Conservation (phyloP, 2,797 vertebrate species). For the Merluccius polli region DNA sequence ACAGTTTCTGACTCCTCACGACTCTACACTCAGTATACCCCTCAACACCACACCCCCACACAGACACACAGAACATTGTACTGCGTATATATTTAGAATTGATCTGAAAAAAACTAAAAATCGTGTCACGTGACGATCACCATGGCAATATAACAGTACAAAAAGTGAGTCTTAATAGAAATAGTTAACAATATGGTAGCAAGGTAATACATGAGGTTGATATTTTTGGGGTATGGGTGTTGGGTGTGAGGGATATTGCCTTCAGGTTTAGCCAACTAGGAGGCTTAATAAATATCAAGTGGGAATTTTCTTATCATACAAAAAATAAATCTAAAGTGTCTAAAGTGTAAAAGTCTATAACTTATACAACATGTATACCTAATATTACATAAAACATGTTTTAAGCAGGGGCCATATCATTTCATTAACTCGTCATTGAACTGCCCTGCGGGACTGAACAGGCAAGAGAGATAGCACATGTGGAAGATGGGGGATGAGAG, state of each 20-base stretch:
- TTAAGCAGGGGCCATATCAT: not conserved
- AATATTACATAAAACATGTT: not conserved
- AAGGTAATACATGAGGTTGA: constrained; percentile 52
- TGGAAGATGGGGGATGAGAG: constrained; percentile 69
- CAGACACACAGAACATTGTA: constrained; percentile 74
- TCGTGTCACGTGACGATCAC: constrained; percentile 61
- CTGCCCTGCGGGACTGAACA: constrained; percentile 60
- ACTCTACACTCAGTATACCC: constrained; percentile 73
- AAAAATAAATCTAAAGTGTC: not conserved
- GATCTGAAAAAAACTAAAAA: constrained; percentile 14
- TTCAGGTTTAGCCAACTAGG: constrained; percentile 65
- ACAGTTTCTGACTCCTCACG: constrained; percentile 81
- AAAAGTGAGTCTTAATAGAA: constrained; percentile 53
- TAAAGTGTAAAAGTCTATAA: no score
- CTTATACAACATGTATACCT: not conserved
- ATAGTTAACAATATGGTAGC: constrained; percentile 60
- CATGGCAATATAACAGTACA: constrained; percentile 53
- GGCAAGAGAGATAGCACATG: constrained; percentile 50
- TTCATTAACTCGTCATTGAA: constrained; percentile 35
- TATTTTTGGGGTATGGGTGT: constrained; percentile 66
- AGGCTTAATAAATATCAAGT: not conserved
- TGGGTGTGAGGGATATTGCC: constrained; percentile 71
- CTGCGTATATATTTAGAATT: constrained; percentile 30
- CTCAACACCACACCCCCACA: constrained; percentile 74
- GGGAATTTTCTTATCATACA: not conserved